Percentiles rank a stretch among this genome's conserved stretches.
Evolutionary conservation across 92 coral and sea anemone genomes (phyloP).

Genomic region (Porites divaricata): DNA sequence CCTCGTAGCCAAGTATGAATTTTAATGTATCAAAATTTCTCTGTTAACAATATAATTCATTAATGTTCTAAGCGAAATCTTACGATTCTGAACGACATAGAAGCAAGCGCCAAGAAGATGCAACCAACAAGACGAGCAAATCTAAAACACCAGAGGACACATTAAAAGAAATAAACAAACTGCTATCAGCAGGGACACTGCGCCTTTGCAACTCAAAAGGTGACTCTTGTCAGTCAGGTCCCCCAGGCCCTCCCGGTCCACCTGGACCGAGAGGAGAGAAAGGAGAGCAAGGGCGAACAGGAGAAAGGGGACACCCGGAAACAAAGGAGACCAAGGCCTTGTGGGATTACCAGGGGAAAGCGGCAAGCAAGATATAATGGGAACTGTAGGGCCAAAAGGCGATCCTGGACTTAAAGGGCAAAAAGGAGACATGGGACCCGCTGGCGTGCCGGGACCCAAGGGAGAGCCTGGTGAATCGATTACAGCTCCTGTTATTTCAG

Average conservation of each 20-base stretch:
- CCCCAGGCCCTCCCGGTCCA: conserved; percentile 8
- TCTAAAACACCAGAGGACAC: background rate
- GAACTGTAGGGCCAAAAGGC: background rate
- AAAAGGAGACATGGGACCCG: conserved; percentile 7
- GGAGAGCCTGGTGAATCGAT: conserved; percentile 32
- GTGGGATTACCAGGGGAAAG: conserved; percentile 21
- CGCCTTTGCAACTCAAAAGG: background rate
- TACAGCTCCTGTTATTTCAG: conserved; percentile 10
- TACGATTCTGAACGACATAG: too few species aligned
- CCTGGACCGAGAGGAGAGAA: background rate
- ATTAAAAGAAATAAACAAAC: background rate
- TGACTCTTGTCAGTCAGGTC: background rate
- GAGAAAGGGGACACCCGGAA: background rate
- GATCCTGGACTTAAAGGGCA: background rate
- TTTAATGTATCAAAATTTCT: too few species aligned
- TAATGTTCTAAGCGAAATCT: background rate
- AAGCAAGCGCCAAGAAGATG: background rate
- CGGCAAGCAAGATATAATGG: conserved; percentile 10
- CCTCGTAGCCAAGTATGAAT: too few species aligned
- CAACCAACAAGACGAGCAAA: background rate
- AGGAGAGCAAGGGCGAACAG: conserved; percentile 1
- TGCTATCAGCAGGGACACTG: background rate
- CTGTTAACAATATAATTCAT: background rate
- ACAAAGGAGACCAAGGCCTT: conserved; percentile 14
- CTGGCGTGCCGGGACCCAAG: conserved; percentile 8